Evolutionary conservation across 1,140 invertebrate species (phyloP).

Genomic region (Dolichoris vasculosae): DNA sequence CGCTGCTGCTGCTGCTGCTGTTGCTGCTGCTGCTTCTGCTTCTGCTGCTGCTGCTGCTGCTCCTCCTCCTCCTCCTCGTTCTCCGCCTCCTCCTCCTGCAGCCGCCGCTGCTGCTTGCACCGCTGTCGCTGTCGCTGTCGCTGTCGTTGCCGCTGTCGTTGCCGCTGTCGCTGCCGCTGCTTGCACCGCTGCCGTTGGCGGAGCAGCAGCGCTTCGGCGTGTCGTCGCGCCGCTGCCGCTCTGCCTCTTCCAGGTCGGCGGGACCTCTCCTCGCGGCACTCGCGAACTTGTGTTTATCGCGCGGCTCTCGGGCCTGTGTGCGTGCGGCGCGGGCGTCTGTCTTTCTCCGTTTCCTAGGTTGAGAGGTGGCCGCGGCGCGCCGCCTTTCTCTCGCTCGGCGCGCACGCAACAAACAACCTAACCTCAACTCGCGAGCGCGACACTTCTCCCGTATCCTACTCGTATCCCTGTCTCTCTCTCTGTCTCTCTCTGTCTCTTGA

Average conservation of each 20-base stretch:
- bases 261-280: conserved; percentile 5
- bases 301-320: background rate
- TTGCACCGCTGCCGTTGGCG: background rate
- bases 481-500: conserved; percentile 21
- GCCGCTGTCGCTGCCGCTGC: conserved; percentile 13
- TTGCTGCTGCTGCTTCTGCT: background rate
- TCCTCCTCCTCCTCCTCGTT: conserved; percentile 22
- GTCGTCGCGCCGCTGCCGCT: conserved; percentile 20
- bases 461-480: background rate
- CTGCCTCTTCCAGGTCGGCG: conserved; percentile 32
- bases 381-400: conserved; percentile 42
- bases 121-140: background rate
- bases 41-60: background rate
- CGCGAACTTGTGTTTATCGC: conserved; percentile 6
- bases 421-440: conserved; percentile 45
- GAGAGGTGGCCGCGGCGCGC: conserved; percentile 12
- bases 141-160: background rate
- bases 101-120: too few relatives aligned
- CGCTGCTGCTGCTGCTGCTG: background rate
- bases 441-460: background rate
- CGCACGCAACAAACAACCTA: conserved; percentile 51
- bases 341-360: conserved; percentile 1
- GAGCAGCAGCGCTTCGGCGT: conserved; percentile 27
- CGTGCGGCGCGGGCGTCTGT: conserved; percentile 7
- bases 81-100: background rate